Evolutionary conservation across 2,113 vertebrate genomes (phyloP).

Genomic region (Dromas ardeola): DNA sequence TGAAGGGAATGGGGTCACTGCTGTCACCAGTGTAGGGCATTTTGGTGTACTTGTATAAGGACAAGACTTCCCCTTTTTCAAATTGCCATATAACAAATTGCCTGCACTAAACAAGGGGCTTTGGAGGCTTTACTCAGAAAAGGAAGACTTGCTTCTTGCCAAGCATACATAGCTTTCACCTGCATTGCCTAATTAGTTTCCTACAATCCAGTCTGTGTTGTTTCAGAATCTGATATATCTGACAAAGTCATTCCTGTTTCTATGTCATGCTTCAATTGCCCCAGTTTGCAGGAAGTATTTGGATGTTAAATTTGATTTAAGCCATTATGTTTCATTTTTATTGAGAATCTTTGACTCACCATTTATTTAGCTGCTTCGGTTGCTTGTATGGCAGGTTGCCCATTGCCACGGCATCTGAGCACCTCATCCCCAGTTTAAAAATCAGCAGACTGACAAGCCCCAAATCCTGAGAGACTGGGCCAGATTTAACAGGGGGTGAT

Average conservation of each 20-base stretch:
- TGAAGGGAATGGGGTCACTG: neutral
- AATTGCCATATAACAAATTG: neutral
- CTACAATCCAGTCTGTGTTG: neutral
- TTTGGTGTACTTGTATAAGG: neutral
- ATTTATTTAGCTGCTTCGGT: neutral
- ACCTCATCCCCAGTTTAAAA: neutral
- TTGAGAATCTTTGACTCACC: neutral
- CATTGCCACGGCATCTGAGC: neutral
- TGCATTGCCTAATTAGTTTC: neutral
- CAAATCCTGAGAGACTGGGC: neutral
- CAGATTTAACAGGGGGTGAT: neutral
- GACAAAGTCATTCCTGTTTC: constrained; percentile 11
- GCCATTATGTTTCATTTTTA: constrained; percentile 27
- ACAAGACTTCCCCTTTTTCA: neutral
- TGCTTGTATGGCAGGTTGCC: constrained; percentile 5
- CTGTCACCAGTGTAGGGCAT: neutral
- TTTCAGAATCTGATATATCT: neutral
- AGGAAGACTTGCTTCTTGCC: neutral
- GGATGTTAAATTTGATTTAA: constrained; percentile 43
- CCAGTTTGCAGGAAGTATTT: constrained; percentile 30
- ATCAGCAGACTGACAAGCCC: neutral
- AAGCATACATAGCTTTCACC: neutral
- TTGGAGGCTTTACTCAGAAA: neutral
- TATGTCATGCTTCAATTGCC: neutral
- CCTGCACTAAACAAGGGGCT: neutral